A percentile compares a stretch with the other conserved stretches of the same genome.
Conservation (phyloP, 2,888 invertebrate species). For the Poecilobothrus nobilitatus region DNA sequence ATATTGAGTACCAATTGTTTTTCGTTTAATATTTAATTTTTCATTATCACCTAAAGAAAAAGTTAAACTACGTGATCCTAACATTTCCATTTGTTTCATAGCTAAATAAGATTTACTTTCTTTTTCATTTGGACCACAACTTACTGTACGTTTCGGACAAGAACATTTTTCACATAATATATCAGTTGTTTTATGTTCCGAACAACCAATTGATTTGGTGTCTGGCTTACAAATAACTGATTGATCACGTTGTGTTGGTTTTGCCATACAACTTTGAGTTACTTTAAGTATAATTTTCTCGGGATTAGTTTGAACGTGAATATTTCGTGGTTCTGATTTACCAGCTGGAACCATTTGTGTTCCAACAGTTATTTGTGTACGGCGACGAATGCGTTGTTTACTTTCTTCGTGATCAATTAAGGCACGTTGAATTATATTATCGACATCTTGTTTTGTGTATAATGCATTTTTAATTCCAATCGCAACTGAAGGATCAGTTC, state of each 20-base stretch:
- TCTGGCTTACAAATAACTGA: constrained; percentile 39
- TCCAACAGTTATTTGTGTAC: constrained; percentile 35
- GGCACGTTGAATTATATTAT: constrained; percentile 31
- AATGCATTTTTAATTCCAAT: constrained; percentile 34
- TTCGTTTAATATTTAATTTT: constrained; percentile 42
- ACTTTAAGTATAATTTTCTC: constrained; percentile 31
- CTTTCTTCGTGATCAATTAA: constrained; percentile 28
- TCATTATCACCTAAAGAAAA: constrained; percentile 52
- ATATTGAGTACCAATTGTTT: constrained; percentile 36
- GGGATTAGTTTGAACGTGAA: constrained; percentile 31
- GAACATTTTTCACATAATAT: constrained; percentile 48
- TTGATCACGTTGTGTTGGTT: constrained; percentile 34
- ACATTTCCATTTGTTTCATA: constrained; percentile 39
- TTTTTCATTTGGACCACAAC: constrained; percentile 46
- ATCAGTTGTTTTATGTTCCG: constrained; percentile 47
- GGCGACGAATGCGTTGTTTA: constrained; percentile 24
- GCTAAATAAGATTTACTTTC: constrained; percentile 33
- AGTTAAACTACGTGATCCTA: constrained; percentile 49
- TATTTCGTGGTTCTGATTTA: constrained; percentile 30
- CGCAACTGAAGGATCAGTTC: constrained; percentile 29
- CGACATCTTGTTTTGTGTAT: constrained; percentile 38
- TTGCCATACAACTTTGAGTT: constrained; percentile 31
- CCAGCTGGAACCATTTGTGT: constrained; percentile 37
- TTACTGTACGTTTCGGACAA: constrained; percentile 47
- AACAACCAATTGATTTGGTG: constrained; percentile 46